Evolutionary conservation across 1,140 invertebrate genomes (phyloP), one percentile per base, ranked within the genome.

Genomic region (Hydropsyche tenuis): DNA sequence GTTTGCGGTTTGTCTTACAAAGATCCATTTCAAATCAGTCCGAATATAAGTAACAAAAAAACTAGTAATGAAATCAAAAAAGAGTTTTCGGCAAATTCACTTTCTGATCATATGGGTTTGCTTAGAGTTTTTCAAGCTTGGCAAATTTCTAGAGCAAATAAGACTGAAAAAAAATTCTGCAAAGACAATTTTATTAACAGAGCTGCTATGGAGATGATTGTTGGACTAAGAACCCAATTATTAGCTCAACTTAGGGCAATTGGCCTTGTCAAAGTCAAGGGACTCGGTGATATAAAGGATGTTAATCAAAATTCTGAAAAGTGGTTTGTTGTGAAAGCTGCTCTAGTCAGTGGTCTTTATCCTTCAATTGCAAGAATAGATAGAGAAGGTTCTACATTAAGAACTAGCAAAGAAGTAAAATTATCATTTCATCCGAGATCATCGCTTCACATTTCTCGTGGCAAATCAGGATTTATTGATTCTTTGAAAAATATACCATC

Each of bases 261-360:
- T 0, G 91, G 94, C 5, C 93, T 98, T 79, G 90, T 99, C 0
- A 89, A 91, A 70, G 88, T 90, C 0, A 85, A 90, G 78, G 93
- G 92, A 0, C 85, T 89, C 2, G 89, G 92, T 0, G 91, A 93
- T 79, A 91, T 95, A 25, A 85, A 90, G 76, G 90, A 91, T 76
- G 85, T 94, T 2, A 98, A 98, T 84, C 82, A 86, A 0, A 94
- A 96, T 84, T 94, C 95, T 0, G 91, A 93, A 78, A 94, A 93
- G 82, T 98, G 96, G 95, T 89, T 93, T 14, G 88, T 97, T 12
- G 92, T 98, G 0, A 98, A 98, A 83, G 96, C 94, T 1, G 93
- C 94, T 3, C 80, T 99, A 3, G 90, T 91, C 62, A 92, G 91
- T 25, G 96, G 95, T 1, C 85, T 94, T 25, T 98, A 97, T 85